Evolutionary conservation across 23 tunicate species (phyloP), one percentile per base, ranked within the genome.

Genomic region (Pegea sp.): DNA sequence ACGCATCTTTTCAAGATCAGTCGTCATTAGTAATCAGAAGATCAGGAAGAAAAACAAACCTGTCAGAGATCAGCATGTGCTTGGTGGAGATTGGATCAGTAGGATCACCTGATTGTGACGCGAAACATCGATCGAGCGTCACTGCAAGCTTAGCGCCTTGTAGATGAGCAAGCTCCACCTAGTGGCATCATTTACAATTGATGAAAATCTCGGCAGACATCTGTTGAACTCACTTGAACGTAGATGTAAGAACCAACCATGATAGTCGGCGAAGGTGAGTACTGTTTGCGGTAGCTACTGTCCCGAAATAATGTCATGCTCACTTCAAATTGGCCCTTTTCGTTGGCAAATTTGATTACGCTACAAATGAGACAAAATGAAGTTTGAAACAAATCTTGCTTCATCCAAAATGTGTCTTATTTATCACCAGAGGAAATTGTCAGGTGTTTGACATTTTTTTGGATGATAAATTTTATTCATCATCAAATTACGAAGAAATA

Each of bases 81-180:
- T 86, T 86, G 28, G 96, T 74, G 3, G 96, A 66, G 19, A 74
- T 59, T 3, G 86, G 96, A 49, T 86, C 96, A 0, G 77, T 78
- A 2, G 96, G 96, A 59, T 88, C 97, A 46, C 71, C 58, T 25
- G 97, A 75, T 44, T 88, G 97, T 1, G 97, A 75, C 19, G 97
- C 97, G 34, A 69, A 88, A 29, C 97, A 88, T 5, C 74, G 61
- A 23, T 88, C 90, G 70, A 88, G 51, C 0, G 97, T 76, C 22
- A 88, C 97, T 23, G 62, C 79, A 7, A 88, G 75, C 48, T 70
- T 49, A 11, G 77, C 22, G 54, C 67, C 90, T 33, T 53, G 27
- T 5, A 61, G 50, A 30, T 58, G 57, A 1, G 62, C 79, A 24
- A 88, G 56, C 53, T 75, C 78, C 49, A 88, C 97, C 93, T 81